Base-by-base conservation (phyloP, 2,888 invertebrate species). In the Meteorus cinctellus region DNA sequence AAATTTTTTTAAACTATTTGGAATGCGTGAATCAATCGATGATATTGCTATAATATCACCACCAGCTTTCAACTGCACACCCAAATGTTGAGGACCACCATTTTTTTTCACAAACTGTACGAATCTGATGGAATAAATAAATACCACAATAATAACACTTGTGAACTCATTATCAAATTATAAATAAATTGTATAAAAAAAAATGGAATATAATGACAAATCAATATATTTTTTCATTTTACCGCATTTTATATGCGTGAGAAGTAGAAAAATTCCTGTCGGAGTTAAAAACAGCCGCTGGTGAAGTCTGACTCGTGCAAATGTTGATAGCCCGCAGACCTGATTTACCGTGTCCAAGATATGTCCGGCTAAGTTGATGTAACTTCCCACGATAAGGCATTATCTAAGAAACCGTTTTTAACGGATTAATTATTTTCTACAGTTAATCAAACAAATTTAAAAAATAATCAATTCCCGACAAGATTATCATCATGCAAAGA, bases 1-100 rank as follows among this genome's bases (percentile, higher is more conserved):
- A 81, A 93, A 92, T 77, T 92, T 91, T 55, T 91, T 91, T 79
- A 93, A 83, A 31, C 90, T 90, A 82, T 91, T 92, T 1, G 92
- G 93, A 77, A 92, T 91, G 8, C 91, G 89, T 0, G 91, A 90
- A 83, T 92, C 92, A 0, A 92, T 90, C 1, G 91, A 91, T 79
- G 92, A 92, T 1, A 93, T 90, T 81, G 94, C 93, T 78, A 94
- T 92, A 80, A 96, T 91, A 81, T 94, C 94, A 1, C 94, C 93
- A 31, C 93, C 93, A 71, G 93, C 91, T 16, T 92, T 91, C 1
- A 93, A 91, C 41, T 94, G 90, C 80, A 92, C 93, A 2, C 96
- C 96, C n/a, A 94, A 90, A n/a, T 93, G 92, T 72, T 92, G 91
- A 1, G 92, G 91, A 0, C 91, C 91, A 0, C 94, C 93, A 62